Percentiles rank a stretch among this genome's conserved stretches.
Evolutionary conservation across 2,888 invertebrate species (phyloP).

Genomic region (Tetropium fuscum): DNA sequence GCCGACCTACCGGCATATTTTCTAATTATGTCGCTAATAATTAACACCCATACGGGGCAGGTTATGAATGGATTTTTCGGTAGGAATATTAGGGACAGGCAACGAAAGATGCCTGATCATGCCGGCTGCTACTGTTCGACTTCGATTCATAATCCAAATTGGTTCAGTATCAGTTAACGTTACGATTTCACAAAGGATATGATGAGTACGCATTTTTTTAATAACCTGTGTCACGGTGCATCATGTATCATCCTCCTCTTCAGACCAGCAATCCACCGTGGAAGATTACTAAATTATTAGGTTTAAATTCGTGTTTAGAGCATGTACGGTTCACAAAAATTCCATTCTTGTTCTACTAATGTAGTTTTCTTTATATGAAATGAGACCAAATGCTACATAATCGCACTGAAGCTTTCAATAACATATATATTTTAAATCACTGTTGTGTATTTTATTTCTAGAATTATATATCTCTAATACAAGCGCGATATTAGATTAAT

Average conservation of each 20-base stretch:
- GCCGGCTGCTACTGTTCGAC: conserved; percentile 47
- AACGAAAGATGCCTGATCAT: conserved; percentile 42
- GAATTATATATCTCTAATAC: no score
- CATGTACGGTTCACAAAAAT: no score
- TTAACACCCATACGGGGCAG: conserved; percentile 9
- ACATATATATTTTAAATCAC: no score
- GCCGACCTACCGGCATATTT: neutral
- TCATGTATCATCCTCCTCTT: conserved; percentile 32
- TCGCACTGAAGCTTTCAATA: no score
- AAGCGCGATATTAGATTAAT: no score
- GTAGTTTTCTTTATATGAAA: no score
- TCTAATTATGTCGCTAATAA: conserved; percentile 17
- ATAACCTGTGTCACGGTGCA: conserved; percentile 47
- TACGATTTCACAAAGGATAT: conserved; percentile 46
- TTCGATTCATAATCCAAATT: conserved; percentile 46
- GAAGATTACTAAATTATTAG: conserved; percentile 46
- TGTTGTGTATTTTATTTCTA: no score
- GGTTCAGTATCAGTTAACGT: conserved; percentile 38
- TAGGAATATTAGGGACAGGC: conserved; percentile 7
- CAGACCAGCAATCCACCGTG: conserved; percentile 33
- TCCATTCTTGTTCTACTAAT: no score
- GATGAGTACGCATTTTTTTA: conserved; percentile 49
- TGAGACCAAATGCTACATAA: no score
- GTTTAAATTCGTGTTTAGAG: conserved; percentile 4
- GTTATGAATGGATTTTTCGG: conserved; percentile 26